Evolutionary conservation across 2,113 vertebrate species (phyloP).

Genomic region (Xenopus borealis): DNA sequence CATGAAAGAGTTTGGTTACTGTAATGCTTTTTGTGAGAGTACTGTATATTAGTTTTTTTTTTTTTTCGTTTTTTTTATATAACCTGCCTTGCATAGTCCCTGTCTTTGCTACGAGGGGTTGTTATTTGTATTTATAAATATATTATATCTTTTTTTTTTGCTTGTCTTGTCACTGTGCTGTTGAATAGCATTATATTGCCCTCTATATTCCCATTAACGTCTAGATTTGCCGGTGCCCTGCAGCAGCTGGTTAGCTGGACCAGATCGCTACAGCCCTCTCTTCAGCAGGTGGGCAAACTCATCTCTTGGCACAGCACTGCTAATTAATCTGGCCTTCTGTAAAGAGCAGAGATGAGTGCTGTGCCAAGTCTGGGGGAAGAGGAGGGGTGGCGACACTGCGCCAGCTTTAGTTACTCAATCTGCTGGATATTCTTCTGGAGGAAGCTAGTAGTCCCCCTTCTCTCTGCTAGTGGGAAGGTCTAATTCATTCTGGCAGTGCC

Average conservation of each 20-base stretch:
- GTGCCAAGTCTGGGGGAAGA: constrained; percentile 23
- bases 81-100: not conserved
- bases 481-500: constrained; percentile 50
- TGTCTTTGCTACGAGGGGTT: not conserved
- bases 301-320: not conserved
- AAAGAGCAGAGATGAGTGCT: not conserved
- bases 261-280: not conserved
- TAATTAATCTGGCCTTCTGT: constrained; percentile 40
- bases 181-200: not conserved
- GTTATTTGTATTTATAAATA: too few relatives aligned
- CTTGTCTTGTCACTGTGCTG: not conserved
- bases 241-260: constrained; percentile 36
- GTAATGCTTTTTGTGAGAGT: too few relatives aligned
- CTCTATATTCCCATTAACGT: not conserved
- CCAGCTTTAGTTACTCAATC: constrained; percentile 1
- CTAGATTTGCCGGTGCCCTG: constrained; percentile 11
- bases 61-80: too few relatives aligned
- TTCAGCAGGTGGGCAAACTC: not conserved
- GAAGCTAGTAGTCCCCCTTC: not conserved
- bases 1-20: too few relatives aligned
- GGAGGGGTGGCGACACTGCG: not conserved
- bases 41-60: too few relatives aligned
- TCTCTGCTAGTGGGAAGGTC: constrained; percentile 39
- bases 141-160: not conserved
- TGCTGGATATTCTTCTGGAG: not conserved